Base-by-base conservation (phyloP, 2,797 vertebrate genomes). In the Eulemur rubriventer region DNA sequence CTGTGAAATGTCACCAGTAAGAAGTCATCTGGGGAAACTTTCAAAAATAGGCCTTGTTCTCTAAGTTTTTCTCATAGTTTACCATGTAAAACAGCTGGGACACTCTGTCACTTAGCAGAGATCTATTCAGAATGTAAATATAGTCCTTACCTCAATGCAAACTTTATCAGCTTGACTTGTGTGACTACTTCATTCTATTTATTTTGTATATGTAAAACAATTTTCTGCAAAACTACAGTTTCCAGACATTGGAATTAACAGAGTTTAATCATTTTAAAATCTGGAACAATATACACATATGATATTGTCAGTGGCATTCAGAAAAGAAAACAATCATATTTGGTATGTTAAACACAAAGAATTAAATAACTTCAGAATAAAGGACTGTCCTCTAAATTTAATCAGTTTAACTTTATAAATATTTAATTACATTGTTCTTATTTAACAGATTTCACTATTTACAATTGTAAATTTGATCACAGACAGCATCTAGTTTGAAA, bases 361-460 rank as follows among this genome's bases (percentile, higher is more conserved):
- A 89, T 46, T 82, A 57, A 83, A 28, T 73, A 59, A 88, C 33
- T 73, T 92, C 61, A 82, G 52, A 70, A 70, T 70, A 92, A 95
- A 81, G 5, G 14, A 78, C 3, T 89, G 10, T 65, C 24, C 20
- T 89, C 73, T 55, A 90, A 94, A 89, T 13, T 8, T 35, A 85
- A 81, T 76, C 65, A 70, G 14, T 41, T 80, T 76, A 48, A 48
- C 7, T 88, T 87, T 38, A 65, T 65, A 4, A 70, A 85, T 67
- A 70, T 59, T 92, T 79, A 9, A 61, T 81, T 89, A 33, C 28
- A 35, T 50, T 92, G 38, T 35, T 67, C 14, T 52, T 67, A 91
- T 69, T 86, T 76, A 48, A 57, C 52, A 76, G 38, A 78, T 78
- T 94, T 65, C 28, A 89, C 33, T 79, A 61, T 30, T 55, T 63